These are phyloP conservation scores for Craniophora ligustri DNA, from an alignment of 2,888 invertebrate genomes.

Conservation along the genomic window DNA sequence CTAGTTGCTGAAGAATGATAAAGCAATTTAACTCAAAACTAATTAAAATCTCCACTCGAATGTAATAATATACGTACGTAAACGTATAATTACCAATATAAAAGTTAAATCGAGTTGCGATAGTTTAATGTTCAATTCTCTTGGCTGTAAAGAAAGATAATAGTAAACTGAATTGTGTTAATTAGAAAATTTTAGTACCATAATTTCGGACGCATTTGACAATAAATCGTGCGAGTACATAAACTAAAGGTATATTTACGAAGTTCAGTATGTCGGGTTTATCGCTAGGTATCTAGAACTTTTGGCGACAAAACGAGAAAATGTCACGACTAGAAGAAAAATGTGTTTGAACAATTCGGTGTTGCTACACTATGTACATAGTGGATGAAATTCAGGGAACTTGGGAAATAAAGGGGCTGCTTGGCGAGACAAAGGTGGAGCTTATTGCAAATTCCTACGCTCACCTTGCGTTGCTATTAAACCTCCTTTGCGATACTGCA, in stretches of 20 bases:
- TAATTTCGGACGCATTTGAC: neutral
- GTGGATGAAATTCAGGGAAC: constrained; percentile 81
- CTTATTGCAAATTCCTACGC: constrained; percentile 86
- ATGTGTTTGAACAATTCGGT: constrained; percentile 68
- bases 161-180: neutral
- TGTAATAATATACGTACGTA: constrained; percentile 9
- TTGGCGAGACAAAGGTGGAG: constrained; percentile 79
- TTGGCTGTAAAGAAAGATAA: no score
- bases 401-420: constrained; percentile 77
- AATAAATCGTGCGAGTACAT: constrained; percentile 34
- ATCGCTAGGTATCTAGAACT: constrained; percentile 50
- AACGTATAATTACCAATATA: constrained; percentile 5
- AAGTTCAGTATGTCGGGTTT: constrained; percentile 42
- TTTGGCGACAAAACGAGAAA: constrained; percentile 57
- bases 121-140: neutral
- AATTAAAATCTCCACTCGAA: constrained; percentile 26
- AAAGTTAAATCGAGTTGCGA: constrained; percentile 8
- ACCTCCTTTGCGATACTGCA: constrained; percentile 72
- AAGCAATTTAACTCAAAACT: constrained; percentile 49
- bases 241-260: constrained; percentile 36
- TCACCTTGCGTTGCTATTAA: constrained; percentile 81
- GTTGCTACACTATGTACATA: constrained; percentile 68
- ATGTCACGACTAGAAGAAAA: constrained; percentile 66
- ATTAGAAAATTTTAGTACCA: neutral
- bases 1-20: constrained; percentile 49